Percentiles rank a stretch among this genome's conserved stretches.
phyloP scores from a whole-genome alignment of 2,797 vertebrate genomes.

The Amazona finschi region DNA sequence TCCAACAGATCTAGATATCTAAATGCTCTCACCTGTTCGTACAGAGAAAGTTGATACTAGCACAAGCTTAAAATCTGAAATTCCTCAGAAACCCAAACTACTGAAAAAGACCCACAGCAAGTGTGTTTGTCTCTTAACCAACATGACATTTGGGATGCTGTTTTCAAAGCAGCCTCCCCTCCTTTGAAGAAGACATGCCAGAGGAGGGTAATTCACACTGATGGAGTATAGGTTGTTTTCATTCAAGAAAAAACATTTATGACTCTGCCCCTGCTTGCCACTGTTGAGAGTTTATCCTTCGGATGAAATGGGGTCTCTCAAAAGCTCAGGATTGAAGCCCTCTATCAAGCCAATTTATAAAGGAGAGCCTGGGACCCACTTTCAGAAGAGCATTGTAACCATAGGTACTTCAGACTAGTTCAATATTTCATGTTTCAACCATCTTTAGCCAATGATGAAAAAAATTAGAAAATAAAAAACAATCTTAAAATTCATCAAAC shows the following conservation, averaged over 20 bases:
- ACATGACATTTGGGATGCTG: background rate
- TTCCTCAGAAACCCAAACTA: background rate
- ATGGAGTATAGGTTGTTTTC: background rate
- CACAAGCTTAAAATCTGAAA: background rate
- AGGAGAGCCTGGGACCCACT: background rate
- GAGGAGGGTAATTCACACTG: background rate
- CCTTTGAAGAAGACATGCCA: background rate
- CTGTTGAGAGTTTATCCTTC: background rate
- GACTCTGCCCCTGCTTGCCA: background rate
- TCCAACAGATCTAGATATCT: constrained; percentile 26
- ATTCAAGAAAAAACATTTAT: background rate
- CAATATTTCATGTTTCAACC: background rate
- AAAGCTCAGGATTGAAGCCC: background rate
- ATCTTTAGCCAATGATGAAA: background rate
- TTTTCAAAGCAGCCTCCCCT: constrained; percentile 1
- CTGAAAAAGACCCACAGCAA: background rate
- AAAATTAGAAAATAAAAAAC: accelerated
- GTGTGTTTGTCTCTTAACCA: background rate
- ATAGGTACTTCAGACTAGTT: background rate
- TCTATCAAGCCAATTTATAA: background rate
- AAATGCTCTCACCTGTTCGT: background rate
- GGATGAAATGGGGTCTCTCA: background rate
- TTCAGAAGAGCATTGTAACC: background rate
- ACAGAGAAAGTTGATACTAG: background rate
- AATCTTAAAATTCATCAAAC: background rate